phyloP scores from a whole-genome alignment of 2,888 invertebrate genomes.

The Notodonta dromedarius region DNA sequence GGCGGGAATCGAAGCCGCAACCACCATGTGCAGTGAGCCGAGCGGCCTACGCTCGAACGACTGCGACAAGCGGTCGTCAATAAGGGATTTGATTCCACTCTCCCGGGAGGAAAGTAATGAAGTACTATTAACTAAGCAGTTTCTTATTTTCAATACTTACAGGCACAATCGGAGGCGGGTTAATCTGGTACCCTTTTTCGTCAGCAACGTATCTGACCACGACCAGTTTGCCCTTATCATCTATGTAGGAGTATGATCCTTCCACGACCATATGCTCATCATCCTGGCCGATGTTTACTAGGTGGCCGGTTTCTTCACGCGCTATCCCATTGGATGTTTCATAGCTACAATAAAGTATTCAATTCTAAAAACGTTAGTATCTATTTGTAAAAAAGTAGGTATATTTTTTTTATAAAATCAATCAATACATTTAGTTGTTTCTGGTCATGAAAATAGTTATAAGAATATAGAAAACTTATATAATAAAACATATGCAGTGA shows the following conservation, averaged over 20 bases:
- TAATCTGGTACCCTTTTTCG: constrained; percentile 43
- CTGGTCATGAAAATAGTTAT: too few species aligned
- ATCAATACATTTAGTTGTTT: too few species aligned
- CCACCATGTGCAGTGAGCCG: too few species aligned
- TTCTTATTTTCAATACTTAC: constrained; percentile 9
- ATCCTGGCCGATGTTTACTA: constrained; percentile 54
- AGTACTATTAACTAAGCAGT: background rate
- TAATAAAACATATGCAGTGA: too few species aligned
- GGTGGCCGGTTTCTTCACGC: constrained; percentile 84
- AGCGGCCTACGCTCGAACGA: too few species aligned
- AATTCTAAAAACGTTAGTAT: background rate
- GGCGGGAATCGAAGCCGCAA: too few species aligned
- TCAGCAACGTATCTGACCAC: constrained; percentile 44
- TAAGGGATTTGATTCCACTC: too few species aligned
- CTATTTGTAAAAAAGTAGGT: too few species aligned
- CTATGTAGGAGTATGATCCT: constrained; percentile 49
- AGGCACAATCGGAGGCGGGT: background rate
- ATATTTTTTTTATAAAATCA: too few species aligned
- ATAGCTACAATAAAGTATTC: constrained; percentile 65
- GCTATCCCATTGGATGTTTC: constrained; percentile 87
- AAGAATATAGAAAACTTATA: too few species aligned
- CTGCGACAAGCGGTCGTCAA: too few species aligned
- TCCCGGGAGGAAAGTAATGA: background rate
- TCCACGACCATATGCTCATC: constrained; percentile 45
- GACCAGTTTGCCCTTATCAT: constrained; percentile 41